Evolutionary conservation across 2,113 vertebrate species (phyloP).

Genomic region (Poicephalus gulielmi): DNA sequence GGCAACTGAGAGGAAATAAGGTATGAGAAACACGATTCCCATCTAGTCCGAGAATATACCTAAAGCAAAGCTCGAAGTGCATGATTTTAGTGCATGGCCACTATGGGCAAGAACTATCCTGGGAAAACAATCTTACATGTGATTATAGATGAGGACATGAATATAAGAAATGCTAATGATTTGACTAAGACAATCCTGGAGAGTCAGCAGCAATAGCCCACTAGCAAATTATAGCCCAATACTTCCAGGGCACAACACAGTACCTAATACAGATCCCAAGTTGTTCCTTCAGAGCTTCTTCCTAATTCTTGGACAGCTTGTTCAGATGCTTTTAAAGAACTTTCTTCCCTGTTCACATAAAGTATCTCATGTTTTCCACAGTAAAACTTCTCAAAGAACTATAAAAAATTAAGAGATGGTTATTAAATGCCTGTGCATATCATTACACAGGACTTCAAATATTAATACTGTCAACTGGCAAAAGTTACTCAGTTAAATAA

Average conservation of each 20-base stretch:
- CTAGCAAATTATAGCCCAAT: neutral
- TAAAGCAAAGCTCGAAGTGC: neutral
- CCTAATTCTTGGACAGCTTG: neutral
- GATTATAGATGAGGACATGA: neutral
- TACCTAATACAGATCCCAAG: neutral
- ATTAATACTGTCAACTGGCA: neutral
- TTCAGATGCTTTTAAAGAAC: neutral
- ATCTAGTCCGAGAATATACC: neutral
- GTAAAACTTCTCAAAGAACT: neutral
- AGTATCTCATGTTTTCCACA: neutral
- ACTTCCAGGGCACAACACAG: neutral
- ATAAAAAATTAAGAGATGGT: neutral
- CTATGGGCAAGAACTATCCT: neutral
- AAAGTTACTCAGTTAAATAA: neutral
- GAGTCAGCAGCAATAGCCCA: neutral
- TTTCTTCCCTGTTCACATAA: neutral
- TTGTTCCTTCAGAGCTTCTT: neutral
- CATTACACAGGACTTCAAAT: neutral
- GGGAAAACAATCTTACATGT: neutral
- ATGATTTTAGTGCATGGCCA: neutral
- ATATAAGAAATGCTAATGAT: neutral
- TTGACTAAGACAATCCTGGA: neutral
- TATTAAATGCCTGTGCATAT: neutral
- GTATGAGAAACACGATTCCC: neutral
- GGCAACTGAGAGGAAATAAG: neutral